Percentiles rank a stretch among this genome's conserved stretches.
Conservation (phyloP, 2,888 invertebrate genomes). For the Tenthredo amoena region DNA sequence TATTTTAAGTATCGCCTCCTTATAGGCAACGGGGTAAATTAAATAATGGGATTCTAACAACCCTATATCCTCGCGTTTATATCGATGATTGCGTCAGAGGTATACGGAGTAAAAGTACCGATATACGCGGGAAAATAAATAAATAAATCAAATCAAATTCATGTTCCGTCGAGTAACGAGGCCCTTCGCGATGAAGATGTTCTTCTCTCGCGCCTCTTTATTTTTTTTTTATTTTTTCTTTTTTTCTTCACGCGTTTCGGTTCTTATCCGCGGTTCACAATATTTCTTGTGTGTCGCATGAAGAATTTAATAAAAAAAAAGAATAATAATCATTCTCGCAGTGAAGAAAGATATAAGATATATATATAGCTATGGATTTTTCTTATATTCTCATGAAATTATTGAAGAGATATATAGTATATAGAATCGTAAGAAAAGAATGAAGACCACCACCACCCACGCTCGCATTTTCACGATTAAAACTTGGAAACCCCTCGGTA, state of each 20-base stretch:
- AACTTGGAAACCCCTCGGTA: background rate
- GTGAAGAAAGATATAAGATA: background rate
- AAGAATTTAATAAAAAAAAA: conserved; percentile 12
- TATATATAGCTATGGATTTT: conserved; percentile 20
- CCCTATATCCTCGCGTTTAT: conserved; percentile 18
- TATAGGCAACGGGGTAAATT: background rate
- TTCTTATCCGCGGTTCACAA: background rate
- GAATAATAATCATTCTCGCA: background rate
- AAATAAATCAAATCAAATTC: conserved; percentile 13
- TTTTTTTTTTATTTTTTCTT: background rate
- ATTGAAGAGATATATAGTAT: background rate
- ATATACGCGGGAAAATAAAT: background rate
- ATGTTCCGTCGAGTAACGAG: conserved; percentile 1
- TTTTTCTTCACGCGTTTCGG: background rate
- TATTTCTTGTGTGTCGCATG: background rate
- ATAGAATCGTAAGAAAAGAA: conserved; percentile 17
- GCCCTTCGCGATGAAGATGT: conserved; percentile 10
- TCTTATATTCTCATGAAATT: conserved; percentile 1
- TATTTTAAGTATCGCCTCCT: background rate
- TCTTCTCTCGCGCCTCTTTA: background rate
- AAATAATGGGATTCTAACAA: conserved; percentile 23
- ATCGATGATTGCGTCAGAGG: background rate
- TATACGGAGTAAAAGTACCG: background rate
- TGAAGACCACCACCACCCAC: background rate
- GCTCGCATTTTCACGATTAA: conserved; percentile 32